Evolutionary conservation across 92 coral and sea anemone genomes (phyloP).

Genomic region (Porites cylindrica): DNA sequence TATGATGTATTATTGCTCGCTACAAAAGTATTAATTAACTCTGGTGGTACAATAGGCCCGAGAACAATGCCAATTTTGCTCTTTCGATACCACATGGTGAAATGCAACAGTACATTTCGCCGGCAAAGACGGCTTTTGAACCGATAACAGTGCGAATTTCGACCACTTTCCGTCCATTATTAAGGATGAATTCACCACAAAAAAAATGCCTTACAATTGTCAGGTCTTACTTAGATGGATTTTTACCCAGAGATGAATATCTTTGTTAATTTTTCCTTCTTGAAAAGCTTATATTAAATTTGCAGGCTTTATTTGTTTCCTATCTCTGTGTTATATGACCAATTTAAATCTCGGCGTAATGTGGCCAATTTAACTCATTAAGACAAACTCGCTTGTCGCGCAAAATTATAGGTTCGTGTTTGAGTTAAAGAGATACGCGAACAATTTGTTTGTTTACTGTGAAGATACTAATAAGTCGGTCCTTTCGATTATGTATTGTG

Average conservation of each 20-base stretch:
- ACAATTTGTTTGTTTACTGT: slow-evolving; percentile 96
- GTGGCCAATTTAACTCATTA: slow-evolving; percentile 85
- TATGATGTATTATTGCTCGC: slow-evolving; percentile 61
- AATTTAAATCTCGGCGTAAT: slow-evolving; percentile 80
- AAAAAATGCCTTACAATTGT: slow-evolving; percentile 4
- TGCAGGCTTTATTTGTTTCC: slow-evolving; percentile 78
- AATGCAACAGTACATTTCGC: slow-evolving; percentile 49
- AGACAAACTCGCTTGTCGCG: slow-evolving; percentile 70
- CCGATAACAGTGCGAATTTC: neutral
- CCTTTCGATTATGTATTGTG: slow-evolving; percentile 80
- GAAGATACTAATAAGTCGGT: slow-evolving; percentile 79
- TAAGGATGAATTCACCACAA: neutral
- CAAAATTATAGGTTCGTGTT: slow-evolving; percentile 84
- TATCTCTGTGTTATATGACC: slow-evolving; percentile 73
- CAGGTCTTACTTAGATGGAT: neutral
- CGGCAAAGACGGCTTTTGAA: slow-evolving; percentile 34
- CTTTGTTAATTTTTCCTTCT: slow-evolving; percentile 60
- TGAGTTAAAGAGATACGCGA: slow-evolving; percentile 89
- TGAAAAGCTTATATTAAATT: slow-evolving; percentile 53
- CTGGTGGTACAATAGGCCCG: slow-evolving; percentile 69
- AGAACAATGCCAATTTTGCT: slow-evolving; percentile 61
- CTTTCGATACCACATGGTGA: slow-evolving; percentile 67
- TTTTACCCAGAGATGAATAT: slow-evolving; percentile 5
- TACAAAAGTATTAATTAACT: slow-evolving; percentile 94
- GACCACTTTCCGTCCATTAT: neutral